Base-by-base conservation (phyloP, 2,888 invertebrate genomes). In the Itoplectis maculator region DNA sequence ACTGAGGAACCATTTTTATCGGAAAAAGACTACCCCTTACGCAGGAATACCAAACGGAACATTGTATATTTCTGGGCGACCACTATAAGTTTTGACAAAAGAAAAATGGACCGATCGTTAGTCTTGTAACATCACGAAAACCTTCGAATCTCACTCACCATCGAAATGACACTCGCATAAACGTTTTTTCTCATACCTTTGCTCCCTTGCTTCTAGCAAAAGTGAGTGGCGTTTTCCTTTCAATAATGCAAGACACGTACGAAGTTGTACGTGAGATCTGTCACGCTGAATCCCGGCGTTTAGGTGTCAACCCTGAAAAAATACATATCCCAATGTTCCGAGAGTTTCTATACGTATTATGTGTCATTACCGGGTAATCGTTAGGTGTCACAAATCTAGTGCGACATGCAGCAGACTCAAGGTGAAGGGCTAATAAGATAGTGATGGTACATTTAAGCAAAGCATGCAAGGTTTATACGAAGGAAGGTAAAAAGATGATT, bases 351-450 rank as follows among this genome's bases (percentile, higher is more conserved):
- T 23, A 42, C 37, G 23, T 68, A 74, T 78, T 70, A 74, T 45
- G 40, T 18, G 23, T 45, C 29, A 75, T 78, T 75, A 82, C 59
- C 23, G 15, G 51, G 35, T 49, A 75, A 75, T 72, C 49, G 70
- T 45, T 49, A 49, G 42, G 66, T 72, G 75, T 78, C 66, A 49
- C 54, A 47, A 15, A 61, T 37, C 42, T 2, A 13, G 56, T n/a
- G 42, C 23, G 40, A 63, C 70, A 49, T 49, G 78, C 74, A 49
- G 74, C 56, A 69, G 35, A 69, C 20, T 35, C 42, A 15, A 69
- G 42, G 35, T 63, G 42, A 40, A 42, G 40, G 9, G 40, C n/a
- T 59, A 29, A 59, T 29, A 29, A 35, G 35, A n/a, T 15, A 6
- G 29, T 6, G n/a, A 18, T 37, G 3, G 2, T 9, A 0, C 37